phyloP scores from a whole-genome alignment of 2,113 vertebrate species.

The Brachionichthys hirsutus region DNA sequence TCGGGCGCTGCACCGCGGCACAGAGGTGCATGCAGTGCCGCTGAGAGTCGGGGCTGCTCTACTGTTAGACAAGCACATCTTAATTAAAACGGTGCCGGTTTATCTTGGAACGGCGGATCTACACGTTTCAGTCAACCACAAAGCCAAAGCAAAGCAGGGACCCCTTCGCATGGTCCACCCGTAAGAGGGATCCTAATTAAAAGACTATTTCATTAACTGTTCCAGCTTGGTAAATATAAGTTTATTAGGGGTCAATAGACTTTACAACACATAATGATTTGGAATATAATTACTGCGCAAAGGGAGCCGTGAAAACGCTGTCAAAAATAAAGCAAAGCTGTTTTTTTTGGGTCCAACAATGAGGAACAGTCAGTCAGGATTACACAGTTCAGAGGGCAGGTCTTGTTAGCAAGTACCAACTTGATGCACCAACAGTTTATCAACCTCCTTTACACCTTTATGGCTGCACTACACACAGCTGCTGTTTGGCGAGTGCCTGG shows the following conservation, averaged over 20 bases:
- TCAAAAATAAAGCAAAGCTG: slow-evolving; percentile 69
- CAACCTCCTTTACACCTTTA: slow-evolving; percentile 48
- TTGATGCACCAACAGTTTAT: slow-evolving; percentile 57
- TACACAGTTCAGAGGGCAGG: slow-evolving; percentile 54
- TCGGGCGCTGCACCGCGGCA: slow-evolving; percentile 49
- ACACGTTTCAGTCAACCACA: slow-evolving; percentile 75
- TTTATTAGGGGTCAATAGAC: slow-evolving; percentile 81
- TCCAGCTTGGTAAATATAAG: slow-evolving; percentile 81
- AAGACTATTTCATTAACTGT: slow-evolving; percentile 81
- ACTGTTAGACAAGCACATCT: slow-evolving; percentile 63
- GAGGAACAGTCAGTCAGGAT: slow-evolving; percentile 50
- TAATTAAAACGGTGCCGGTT: slow-evolving; percentile 77
- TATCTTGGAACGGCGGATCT: slow-evolving; percentile 71
- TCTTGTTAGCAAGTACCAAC: slow-evolving; percentile 51
- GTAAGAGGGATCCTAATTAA: slow-evolving; percentile 77
- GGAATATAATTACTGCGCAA: slow-evolving; percentile 77
- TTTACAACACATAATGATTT: slow-evolving; percentile 78
- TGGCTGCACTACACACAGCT: slow-evolving; percentile 29
- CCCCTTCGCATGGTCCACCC: slow-evolving; percentile 69
- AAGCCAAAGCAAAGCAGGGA: slow-evolving; percentile 71
- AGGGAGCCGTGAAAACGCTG: slow-evolving; percentile 63
- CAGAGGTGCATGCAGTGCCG: slow-evolving; percentile 15
- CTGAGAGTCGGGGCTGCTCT: slow-evolving; percentile 46
- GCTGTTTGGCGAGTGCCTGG: slow-evolving; percentile 36
- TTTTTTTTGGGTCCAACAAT: slow-evolving; percentile 47